Percentiles rank a stretch among this genome's conserved stretches.
Conservation (phyloP, 2,888 invertebrate genomes). For the Parascotia fuliginaria region DNA sequence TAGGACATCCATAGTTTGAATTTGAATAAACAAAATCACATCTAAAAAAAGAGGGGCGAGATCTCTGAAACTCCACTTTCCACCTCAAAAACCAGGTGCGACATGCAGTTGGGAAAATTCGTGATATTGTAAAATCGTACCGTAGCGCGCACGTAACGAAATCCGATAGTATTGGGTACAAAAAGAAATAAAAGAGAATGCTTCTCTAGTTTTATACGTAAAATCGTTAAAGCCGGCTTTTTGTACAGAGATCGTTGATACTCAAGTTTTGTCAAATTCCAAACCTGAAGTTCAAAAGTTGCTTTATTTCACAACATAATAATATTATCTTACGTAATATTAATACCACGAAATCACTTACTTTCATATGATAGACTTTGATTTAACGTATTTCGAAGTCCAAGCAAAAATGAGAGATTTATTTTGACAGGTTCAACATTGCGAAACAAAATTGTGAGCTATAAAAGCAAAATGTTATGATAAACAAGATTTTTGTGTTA, state of each 20-base stretch:
- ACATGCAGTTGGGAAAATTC: constrained; percentile 40
- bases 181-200: constrained; percentile 45
- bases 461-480: background rate
- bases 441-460: background rate
- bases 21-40: no score
- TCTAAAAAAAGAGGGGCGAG: constrained; percentile 12
- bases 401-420: background rate
- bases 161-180: constrained; percentile 53
- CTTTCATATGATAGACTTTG: constrained; percentile 11
- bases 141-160: constrained; percentile 42
- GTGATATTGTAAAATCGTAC: constrained; percentile 51
- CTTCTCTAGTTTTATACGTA: constrained; percentile 44
- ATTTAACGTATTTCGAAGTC: constrained; percentile 1
- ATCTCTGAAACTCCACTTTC: constrained; percentile 44
- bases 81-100: constrained; percentile 44
- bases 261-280: constrained; percentile 28
- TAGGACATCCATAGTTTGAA: no score
- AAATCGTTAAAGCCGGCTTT: constrained; percentile 44
- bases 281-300: constrained; percentile 34
- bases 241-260: constrained; percentile 34
- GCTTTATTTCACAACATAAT: constrained; percentile 29
- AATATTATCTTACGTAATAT: constrained; percentile 29
- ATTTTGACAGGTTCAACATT: background rate
- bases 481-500: background rate
- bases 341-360: constrained; percentile 13